Evolutionary conservation across 2,888 invertebrate genomes (phyloP), one percentile per base, ranked within the genome.

Genomic region (Lochmaea capreae): DNA sequence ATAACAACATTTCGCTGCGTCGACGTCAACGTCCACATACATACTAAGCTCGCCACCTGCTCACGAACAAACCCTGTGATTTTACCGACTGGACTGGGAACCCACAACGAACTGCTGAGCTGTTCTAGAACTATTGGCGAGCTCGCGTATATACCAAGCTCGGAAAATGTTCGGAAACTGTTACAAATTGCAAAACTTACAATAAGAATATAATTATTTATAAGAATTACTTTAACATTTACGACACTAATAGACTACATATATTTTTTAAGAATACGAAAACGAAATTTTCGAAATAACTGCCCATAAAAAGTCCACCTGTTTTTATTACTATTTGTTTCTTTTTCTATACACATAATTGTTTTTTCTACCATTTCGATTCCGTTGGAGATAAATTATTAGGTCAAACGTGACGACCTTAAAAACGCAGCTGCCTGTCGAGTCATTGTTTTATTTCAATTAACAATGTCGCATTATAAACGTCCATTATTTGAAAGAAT

Each of bases 321-420:
- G n/a, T 58, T 10, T 22, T 58, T 58, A 58, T 58, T 58, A 26
- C 26, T 58, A 12, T 26, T 22, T 26, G 58, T 58, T 18, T 26
- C 22, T 22, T 58, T 58, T 58, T 3, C 58, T 12, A 58, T 58
- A 22, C 16, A 58, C 33, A 46, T 58, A 58, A 58, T 22, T 58
- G 22, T 58, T 58, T 22, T 33, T 58, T 58, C 11, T 22, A 58
- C 11, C 9, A 26, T 18, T 58, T 52, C 22, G 22, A 58, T 58
- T 14, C 14, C 58, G 10, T 26, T 9, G 26, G 5, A 58, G 22
- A 58, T 58, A 58, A 58, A 58, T 58, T 58, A 58, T 58, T 58
- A 26, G 58, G 58, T 58, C 22, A 58, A 58, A 58, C 58, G 58
- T 58, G 58, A 18, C 58, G 58, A 58, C 58, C 58, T 58, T 58